A percentile compares a stretch with the other conserved stretches of the same genome.
Evolutionary conservation across 2,113 vertebrate species (phyloP).

Genomic region (Tauraco erythrolophus): DNA sequence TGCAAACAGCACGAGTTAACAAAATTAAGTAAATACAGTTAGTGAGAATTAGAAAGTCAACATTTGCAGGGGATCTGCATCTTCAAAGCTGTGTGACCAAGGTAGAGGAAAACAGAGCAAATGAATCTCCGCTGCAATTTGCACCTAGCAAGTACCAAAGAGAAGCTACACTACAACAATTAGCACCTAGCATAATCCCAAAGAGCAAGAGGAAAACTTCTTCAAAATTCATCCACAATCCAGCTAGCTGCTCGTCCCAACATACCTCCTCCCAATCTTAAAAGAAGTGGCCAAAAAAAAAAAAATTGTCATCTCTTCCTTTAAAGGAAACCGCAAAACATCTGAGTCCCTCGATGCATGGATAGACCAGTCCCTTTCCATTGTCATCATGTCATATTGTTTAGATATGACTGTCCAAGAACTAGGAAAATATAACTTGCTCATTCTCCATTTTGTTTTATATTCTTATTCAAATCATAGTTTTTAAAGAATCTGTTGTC

Average conservation of each 20-base stretch:
- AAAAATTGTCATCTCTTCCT: not conserved
- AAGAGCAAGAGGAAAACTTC: not conserved
- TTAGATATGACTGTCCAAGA: not conserved
- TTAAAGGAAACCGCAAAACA: not conserved
- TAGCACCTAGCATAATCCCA: conserved; percentile 19
- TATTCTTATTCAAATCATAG: not conserved
- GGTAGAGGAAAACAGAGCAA: not conserved
- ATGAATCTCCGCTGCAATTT: not conserved
- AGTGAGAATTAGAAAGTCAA: not conserved
- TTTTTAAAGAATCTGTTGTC: not conserved
- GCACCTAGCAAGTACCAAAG: conserved; percentile 9
- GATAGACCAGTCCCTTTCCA: not conserved
- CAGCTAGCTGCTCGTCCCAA: not conserved
- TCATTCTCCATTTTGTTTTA: not conserved
- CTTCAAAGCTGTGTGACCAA: conserved; percentile 15
- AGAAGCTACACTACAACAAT: not conserved
- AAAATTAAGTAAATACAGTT: not conserved
- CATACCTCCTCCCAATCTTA: not conserved
- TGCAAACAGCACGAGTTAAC: not conserved
- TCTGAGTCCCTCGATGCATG: not conserved
- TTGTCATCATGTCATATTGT: not conserved
- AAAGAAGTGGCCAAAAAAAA: not conserved
- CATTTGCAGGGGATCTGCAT: not conserved
- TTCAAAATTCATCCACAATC: not conserved
- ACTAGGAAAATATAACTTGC: not conserved